Percentiles rank a stretch among this genome's conserved stretches.
These are phyloP conservation scores for Anguilla megastoma DNA, from an alignment of 2,797 vertebrate species.

Conservation along the genomic window DNA sequence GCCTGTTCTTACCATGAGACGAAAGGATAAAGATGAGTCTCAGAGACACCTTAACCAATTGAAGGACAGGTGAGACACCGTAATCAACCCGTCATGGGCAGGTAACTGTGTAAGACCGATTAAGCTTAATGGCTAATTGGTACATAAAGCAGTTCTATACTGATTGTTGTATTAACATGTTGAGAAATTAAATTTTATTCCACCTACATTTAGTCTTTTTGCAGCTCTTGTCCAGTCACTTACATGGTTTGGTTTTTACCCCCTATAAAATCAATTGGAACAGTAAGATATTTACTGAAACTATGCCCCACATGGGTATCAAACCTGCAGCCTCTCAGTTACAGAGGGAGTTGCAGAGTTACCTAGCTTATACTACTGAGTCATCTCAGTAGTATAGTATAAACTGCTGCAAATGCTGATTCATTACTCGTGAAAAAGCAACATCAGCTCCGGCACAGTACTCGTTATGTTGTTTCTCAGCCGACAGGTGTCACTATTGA, in stretches of 20 bases:
- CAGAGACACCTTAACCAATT: constrained; percentile 72
- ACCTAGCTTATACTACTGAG: too few species aligned
- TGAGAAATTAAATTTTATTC: neutral
- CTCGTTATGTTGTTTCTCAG: neutral
- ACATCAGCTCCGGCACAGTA: neutral
- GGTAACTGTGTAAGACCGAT: neutral
- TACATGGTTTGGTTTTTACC: too few species aligned
- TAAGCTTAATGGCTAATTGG: neutral
- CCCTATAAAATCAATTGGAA: too few species aligned
- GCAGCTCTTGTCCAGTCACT: too few species aligned
- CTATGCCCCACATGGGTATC: too few species aligned
- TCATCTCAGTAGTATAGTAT: too few species aligned
- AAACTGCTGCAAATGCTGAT: neutral
- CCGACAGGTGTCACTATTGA: neutral
- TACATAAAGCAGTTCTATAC: neutral
- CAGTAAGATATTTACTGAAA: too few species aligned
- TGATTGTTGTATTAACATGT: neutral
- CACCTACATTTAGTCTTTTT: too few species aligned
- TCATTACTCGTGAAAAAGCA: neutral
- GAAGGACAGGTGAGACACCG: constrained; percentile 65
- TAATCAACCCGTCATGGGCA: neutral
- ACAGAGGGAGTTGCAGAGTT: too few species aligned
- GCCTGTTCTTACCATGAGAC: constrained; percentile 57
- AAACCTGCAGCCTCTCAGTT: too few species aligned
- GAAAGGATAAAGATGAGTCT: constrained; percentile 59